Percentiles rank a stretch among this genome's conserved stretches.
Evolutionary conservation across 2,888 invertebrate genomes (phyloP).

Genomic region (Cosmia pyralina): DNA sequence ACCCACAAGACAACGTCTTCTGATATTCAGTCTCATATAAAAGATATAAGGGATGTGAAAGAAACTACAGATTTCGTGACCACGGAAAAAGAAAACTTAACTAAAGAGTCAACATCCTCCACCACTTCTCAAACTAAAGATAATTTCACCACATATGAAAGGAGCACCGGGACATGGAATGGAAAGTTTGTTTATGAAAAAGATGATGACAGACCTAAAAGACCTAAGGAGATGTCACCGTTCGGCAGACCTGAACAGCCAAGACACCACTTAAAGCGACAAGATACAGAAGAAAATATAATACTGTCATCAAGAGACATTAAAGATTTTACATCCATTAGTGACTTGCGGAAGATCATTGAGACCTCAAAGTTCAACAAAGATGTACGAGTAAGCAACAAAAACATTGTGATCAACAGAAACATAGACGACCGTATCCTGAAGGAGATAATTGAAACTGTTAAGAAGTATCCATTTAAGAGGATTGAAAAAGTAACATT

Average conservation of each 20-base stretch:
- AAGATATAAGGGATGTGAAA: slow-evolving; percentile 76
- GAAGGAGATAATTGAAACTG: slow-evolving; percentile 87
- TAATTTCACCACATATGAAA: slow-evolving; percentile 84
- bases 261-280: slow-evolving; percentile 84
- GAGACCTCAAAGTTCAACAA: slow-evolving; percentile 84
- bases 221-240: slow-evolving; percentile 84
- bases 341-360: slow-evolving; percentile 86
- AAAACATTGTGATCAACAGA: slow-evolving; percentile 86
- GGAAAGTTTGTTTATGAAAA: slow-evolving; percentile 90
- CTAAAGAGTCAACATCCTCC: slow-evolving; percentile 81
- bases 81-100: slow-evolving; percentile 86
- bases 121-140: slow-evolving; percentile 82
- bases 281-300: slow-evolving; percentile 88
- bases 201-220: slow-evolving; percentile 84
- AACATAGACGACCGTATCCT: slow-evolving; percentile 86
- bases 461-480: slow-evolving; percentile 88
- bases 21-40: slow-evolving; percentile 73
- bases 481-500: slow-evolving; percentile 89
- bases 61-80: slow-evolving; percentile 83
- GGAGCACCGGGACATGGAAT: slow-evolving; percentile 90
- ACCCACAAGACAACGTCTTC: slow-evolving; percentile 73
- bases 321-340: slow-evolving; percentile 88
- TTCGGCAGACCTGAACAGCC: slow-evolving; percentile 85
- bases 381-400: slow-evolving; percentile 86
- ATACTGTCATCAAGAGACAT: slow-evolving; percentile 87